Evolutionary conservation across 2,797 vertebrate species (phyloP).

Genomic region (Arctocebus calabarensis): DNA sequence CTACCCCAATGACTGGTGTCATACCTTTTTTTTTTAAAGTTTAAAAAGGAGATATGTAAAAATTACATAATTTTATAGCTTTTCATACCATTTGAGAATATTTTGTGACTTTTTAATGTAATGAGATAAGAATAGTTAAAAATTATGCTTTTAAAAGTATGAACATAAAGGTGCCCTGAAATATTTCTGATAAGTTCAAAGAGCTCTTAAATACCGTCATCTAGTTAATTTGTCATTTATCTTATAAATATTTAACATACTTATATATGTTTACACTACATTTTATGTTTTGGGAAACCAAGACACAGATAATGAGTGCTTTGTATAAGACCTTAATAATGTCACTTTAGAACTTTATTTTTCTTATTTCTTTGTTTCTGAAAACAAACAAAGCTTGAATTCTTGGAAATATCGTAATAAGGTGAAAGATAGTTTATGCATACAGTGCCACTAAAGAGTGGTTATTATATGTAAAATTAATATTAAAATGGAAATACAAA

Average conservation of each 20-base stretch:
- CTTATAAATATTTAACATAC: neutral
- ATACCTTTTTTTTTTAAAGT: neutral
- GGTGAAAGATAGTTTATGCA: neutral
- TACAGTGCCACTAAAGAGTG: slow-evolving; percentile 54
- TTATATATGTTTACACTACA: neutral
- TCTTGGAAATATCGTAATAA: neutral
- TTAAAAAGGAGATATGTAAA: neutral
- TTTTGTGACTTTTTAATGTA: neutral
- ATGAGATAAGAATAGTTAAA: neutral
- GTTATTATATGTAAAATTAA: slow-evolving; percentile 43
- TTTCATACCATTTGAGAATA: neutral
- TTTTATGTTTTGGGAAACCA: slow-evolving; percentile 57
- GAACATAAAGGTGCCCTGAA: neutral
- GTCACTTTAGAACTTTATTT: slow-evolving; percentile 20
- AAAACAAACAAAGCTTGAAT: neutral
- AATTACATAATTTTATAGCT: neutral
- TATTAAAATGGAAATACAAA: slow-evolving; percentile 43
- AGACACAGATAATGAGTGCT: neutral
- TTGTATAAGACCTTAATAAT: neutral
- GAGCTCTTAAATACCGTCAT: neutral
- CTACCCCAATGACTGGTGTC: neutral
- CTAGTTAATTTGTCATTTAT: neutral
- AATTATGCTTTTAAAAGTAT: neutral
- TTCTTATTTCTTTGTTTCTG: slow-evolving; percentile 24
- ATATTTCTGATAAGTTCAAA: neutral